A percentile compares a stretch with the other conserved stretches of the same genome.
These are phyloP conservation scores for Gobio occitaniae DNA, from an alignment of 2,797 vertebrate species.

Conservation along the genomic window DNA sequence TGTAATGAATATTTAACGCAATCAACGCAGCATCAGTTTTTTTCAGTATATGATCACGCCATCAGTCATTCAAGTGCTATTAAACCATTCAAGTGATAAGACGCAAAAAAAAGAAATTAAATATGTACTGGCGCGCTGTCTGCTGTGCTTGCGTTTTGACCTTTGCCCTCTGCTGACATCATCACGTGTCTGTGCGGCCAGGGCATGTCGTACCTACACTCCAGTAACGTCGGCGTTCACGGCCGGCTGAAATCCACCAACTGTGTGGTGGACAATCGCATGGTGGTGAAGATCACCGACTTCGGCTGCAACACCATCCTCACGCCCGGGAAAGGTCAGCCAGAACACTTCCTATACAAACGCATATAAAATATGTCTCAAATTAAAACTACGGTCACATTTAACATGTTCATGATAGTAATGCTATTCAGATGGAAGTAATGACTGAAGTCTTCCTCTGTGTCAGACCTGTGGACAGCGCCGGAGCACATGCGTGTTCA, in stretches of 20 bases:
- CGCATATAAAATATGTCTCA: background rate
- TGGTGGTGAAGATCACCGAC: slow-evolving; percentile 98
- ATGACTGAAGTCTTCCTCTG: background rate
- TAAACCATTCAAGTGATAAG: too few species aligned
- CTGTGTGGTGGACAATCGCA: slow-evolving; percentile 94
- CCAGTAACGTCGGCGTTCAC: slow-evolving; percentile 90
- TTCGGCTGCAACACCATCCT: slow-evolving; percentile 93
- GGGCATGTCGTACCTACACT: slow-evolving; percentile 98
- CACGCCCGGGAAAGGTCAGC: slow-evolving; percentile 82
- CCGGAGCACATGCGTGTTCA: slow-evolving; percentile 90
- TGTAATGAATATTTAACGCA: too few species aligned
- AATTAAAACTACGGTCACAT: background rate
- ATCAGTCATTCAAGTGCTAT: too few species aligned
- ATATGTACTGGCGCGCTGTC: too few species aligned
- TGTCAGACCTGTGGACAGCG: slow-evolving; percentile 83
- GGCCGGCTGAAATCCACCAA: slow-evolving; percentile 96
- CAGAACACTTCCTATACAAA: background rate
- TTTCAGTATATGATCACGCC: too few species aligned
- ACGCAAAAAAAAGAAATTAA: too few species aligned
- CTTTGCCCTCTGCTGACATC: slow-evolving; percentile 12
- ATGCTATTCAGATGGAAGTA: background rate
- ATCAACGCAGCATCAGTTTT: too few species aligned
- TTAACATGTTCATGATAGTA: background rate
- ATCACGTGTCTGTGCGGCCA: slow-evolving; percentile 58
- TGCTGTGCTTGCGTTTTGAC: background rate